These are phyloP conservation scores for Crambe crambe DNA, from an alignment of 37 sponge, comb jelly and placozoan genomes.

Conservation along the genomic window DNA sequence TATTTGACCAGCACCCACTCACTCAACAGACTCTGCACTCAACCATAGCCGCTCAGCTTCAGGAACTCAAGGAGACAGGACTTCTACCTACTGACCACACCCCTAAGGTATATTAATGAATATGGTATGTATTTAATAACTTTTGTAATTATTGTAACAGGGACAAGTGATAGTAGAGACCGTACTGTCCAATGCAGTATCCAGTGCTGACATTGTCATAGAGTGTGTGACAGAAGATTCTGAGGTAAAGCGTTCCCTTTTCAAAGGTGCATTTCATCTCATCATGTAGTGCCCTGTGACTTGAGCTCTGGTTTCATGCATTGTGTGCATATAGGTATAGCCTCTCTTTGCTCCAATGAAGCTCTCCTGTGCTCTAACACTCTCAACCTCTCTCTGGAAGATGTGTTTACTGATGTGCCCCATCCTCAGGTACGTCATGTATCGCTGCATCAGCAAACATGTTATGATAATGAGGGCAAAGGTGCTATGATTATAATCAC, in stretches of 20 bases:
- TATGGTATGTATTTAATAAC: no score
- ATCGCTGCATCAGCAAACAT: background rate
- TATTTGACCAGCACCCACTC: slow-evolving; percentile 21
- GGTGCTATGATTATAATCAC: no score
- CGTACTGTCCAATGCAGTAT: slow-evolving; percentile 28
- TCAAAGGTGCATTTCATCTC: slow-evolving; percentile 6
- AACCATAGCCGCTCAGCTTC: slow-evolving; percentile 16
- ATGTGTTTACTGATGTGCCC: slow-evolving; percentile 25
- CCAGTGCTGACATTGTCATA: slow-evolving; percentile 37
- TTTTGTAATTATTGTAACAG: background rate
- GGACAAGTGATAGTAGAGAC: slow-evolving; percentile 2
- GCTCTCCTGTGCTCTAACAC: slow-evolving; percentile 38
- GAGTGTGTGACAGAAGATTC: slow-evolving; percentile 30
- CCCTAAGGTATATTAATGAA: no score
- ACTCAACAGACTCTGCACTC: slow-evolving; percentile 25
- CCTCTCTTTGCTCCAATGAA: slow-evolving; percentile 30
- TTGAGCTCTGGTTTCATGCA: background rate
- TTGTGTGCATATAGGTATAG: slow-evolving; percentile 18
- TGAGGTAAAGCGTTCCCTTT: slow-evolving; percentile 12
- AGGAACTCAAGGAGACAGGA: slow-evolving; percentile 5
- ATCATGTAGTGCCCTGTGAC: no score
- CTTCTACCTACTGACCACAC: slow-evolving; percentile 12
- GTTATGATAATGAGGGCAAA: no score
- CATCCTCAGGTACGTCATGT: slow-evolving; percentile 16
- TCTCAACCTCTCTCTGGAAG: slow-evolving; percentile 20